A percentile compares a stretch with the other conserved stretches of the same genome.
These are phyloP conservation scores for Drosophila subsilvestris DNA, from an alignment of 2,888 invertebrate genomes.

Conservation along the genomic window DNA sequence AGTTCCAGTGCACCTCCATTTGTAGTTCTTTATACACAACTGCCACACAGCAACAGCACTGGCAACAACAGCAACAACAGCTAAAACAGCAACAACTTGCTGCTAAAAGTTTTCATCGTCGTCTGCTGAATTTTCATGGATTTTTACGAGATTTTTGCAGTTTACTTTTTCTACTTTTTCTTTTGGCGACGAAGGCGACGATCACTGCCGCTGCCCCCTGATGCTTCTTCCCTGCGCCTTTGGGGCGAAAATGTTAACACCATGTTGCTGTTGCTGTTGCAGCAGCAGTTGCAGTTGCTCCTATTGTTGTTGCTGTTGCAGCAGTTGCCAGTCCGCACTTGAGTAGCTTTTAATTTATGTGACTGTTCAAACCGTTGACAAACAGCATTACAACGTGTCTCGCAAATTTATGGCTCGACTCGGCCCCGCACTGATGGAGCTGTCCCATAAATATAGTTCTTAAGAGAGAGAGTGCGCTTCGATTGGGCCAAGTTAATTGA, in stretches of 20 bases:
- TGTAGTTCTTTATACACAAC: constrained; percentile 68
- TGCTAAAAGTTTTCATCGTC: constrained; percentile 56
- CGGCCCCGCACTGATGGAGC: constrained; percentile 65
- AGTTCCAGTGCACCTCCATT: constrained; percentile 28
- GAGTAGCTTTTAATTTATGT: constrained; percentile 76
- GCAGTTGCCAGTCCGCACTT: constrained; percentile 65
- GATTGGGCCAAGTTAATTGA: constrained; percentile 38
- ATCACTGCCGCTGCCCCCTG: constrained; percentile 37
- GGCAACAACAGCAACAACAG: constrained; percentile 36
- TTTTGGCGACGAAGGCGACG: constrained; percentile 39
- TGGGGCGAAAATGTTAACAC: constrained; percentile 76
- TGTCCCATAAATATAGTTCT: constrained; percentile 70
- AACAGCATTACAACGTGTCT: constrained; percentile 78
- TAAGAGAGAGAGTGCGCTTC: neutral
- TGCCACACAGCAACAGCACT: constrained; percentile 7
- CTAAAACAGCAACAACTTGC: constrained; percentile 27
- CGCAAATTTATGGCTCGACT: constrained; percentile 76
- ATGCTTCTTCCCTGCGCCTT: constrained; percentile 37
- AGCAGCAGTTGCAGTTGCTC: constrained; percentile 32
- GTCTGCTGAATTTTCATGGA: constrained; percentile 74
- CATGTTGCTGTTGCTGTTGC: constrained; percentile 54
- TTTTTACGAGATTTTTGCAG: constrained; percentile 67
- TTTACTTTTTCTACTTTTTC: constrained; percentile 40
- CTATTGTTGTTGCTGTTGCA: constrained; percentile 35
- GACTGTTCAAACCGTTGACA: constrained; percentile 77